Conservation (phyloP, 2,113 vertebrate species). For the Regulus satrapa region DNA sequence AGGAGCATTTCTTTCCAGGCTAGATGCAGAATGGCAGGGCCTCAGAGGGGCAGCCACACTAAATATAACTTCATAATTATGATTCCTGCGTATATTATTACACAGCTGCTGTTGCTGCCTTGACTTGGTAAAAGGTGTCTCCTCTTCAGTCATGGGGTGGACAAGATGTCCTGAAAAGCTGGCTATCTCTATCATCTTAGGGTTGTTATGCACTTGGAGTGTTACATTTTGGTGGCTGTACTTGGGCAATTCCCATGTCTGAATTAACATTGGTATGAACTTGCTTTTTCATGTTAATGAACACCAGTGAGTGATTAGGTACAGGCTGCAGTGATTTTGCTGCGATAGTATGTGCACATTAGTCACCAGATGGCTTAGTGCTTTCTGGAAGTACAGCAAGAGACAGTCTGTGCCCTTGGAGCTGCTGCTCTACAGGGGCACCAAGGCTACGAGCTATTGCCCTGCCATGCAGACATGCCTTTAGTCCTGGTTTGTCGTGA, state of each 20-base stretch:
- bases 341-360: neutral
- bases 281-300: neutral
- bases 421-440: neutral
- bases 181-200: neutral
- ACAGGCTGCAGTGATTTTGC: neutral
- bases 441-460: neutral
- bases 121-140: constrained; percentile 77
- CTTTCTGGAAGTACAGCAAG: neutral
- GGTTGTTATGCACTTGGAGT: neutral
- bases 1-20: constrained; percentile 16
- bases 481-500: neutral
- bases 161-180: neutral
- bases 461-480: neutral
- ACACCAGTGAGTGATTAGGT: neutral
- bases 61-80: neutral
- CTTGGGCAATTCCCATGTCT: neutral
- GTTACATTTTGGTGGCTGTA: neutral
- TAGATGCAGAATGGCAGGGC: neutral
- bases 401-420: neutral
- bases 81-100: neutral
- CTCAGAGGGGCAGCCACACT: constrained; percentile 27
- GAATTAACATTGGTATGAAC: neutral
- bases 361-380: neutral
- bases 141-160: constrained; percentile 20
- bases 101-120: constrained; percentile 49